Evolutionary conservation across 37 sponge, comb jelly and placozoan genomes (phyloP).

Genomic region (Agelas oroides): DNA sequence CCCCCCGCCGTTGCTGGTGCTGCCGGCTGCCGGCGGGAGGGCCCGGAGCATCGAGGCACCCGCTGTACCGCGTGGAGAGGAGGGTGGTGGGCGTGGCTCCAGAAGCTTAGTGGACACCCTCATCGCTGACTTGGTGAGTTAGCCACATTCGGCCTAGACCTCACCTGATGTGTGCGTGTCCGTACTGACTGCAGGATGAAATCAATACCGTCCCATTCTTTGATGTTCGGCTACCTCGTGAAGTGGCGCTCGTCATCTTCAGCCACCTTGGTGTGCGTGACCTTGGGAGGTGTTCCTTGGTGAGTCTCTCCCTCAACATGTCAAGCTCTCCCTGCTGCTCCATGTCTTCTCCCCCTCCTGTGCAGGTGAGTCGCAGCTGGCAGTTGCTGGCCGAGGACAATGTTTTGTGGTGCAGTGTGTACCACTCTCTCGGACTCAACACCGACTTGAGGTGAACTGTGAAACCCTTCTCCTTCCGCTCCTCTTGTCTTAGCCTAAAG

Average conservation of each 20-base stretch:
- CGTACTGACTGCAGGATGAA: constrained; percentile 76
- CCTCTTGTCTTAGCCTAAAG: too few relatives aligned
- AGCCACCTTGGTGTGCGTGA: constrained; percentile 54
- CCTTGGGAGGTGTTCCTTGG: constrained; percentile 70
- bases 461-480: too few relatives aligned
- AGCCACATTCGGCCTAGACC: too few relatives aligned
- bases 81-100: not conserved
- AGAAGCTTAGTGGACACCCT: constrained; percentile 57
- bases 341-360: too few relatives aligned
- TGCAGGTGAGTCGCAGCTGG: constrained; percentile 86
- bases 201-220: constrained; percentile 84
- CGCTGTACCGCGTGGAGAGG: not conserved
- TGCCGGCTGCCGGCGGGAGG: constrained; percentile 17
- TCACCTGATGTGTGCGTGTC: too few relatives aligned
- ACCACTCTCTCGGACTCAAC: constrained; percentile 35
- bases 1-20: constrained; percentile 30
- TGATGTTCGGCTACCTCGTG: constrained; percentile 76
- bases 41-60: not conserved
- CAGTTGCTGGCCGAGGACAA: constrained; percentile 77
- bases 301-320: too few relatives aligned
- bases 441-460: constrained; percentile 19
- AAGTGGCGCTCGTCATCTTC: constrained; percentile 73
- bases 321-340: too few relatives aligned
- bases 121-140: constrained; percentile 72
- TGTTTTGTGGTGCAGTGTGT: constrained; percentile 62